Conservation (phyloP, 2,797 vertebrate species). For the Lateolabrax maculatus region DNA sequence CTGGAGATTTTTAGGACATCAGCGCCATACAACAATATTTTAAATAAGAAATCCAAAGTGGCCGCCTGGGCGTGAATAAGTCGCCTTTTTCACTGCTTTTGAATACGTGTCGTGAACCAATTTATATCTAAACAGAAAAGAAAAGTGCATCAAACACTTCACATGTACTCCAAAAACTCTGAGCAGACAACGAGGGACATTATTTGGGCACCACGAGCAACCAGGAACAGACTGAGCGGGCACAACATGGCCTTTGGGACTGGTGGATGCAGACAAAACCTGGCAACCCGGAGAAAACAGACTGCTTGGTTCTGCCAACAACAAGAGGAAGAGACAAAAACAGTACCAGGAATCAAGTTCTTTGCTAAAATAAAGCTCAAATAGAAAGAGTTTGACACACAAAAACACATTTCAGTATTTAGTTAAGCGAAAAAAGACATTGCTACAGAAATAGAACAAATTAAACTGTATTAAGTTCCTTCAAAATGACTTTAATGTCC, state of each 20-base stretch:
- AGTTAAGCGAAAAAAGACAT: too few species aligned
- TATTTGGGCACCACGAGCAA: background rate
- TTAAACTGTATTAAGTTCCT: background rate
- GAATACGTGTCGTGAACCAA: background rate
- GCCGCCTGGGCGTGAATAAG: background rate
- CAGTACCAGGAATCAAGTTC: too few species aligned
- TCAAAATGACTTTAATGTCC: background rate
- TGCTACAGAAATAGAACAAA: background rate
- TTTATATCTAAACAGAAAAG: background rate
- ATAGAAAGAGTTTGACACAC: too few species aligned
- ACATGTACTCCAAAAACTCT: background rate
- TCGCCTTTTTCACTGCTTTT: background rate
- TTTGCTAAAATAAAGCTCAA: too few species aligned
- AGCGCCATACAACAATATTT: too few species aligned
- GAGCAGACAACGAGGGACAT: background rate
- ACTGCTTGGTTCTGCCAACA: too few species aligned
- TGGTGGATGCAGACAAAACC: conserved; percentile 15
- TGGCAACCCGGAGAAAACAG: conserved; percentile 13
- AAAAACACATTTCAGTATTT: background rate
- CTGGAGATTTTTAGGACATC: background rate
- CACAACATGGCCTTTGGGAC: background rate
- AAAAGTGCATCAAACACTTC: background rate
- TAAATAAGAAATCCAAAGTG: background rate
- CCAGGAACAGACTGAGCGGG: background rate
- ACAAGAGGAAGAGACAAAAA: too few species aligned